Conservation (phyloP, 2,113 vertebrate species). For the Oplegnathus fasciatus region DNA sequence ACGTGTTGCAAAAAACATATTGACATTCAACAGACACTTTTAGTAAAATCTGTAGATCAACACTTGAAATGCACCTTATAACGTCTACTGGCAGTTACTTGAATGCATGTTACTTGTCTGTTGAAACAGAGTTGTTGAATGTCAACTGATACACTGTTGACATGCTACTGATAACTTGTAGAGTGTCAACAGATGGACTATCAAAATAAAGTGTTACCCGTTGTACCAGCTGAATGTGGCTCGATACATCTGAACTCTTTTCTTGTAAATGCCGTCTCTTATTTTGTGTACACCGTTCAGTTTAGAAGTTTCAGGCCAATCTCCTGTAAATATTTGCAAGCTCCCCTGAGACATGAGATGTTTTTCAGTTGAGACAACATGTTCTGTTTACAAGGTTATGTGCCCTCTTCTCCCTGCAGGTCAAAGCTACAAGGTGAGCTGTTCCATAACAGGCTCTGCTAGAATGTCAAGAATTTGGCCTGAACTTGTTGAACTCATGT, state of each 20-base stretch:
- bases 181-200: too few species aligned
- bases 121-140: too few species aligned
- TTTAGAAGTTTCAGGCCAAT: background rate
- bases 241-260: background rate
- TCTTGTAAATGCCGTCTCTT: background rate
- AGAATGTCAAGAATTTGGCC: constrained; percentile 64
- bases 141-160: too few species aligned
- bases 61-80: too few species aligned
- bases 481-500: constrained; percentile 30
- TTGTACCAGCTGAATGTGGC: background rate
- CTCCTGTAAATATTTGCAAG: constrained; percentile 14
- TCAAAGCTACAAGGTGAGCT: constrained; percentile 57
- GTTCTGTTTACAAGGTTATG: constrained; percentile 26
- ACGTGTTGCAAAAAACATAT: too few species aligned
- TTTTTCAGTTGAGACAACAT: constrained; percentile 52
- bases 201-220: too few species aligned
- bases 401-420: constrained; percentile 32
- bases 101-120: too few species aligned
- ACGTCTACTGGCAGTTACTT: too few species aligned
- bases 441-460: constrained; percentile 35
- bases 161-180: too few species aligned
- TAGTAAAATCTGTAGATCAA: too few species aligned
- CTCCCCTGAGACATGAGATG: constrained; percentile 26
- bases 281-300: background rate
- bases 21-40: too few species aligned